These are phyloP conservation scores for Sander lucioperca DNA, from an alignment of 2,113 vertebrate genomes.

Conservation along the genomic window DNA sequence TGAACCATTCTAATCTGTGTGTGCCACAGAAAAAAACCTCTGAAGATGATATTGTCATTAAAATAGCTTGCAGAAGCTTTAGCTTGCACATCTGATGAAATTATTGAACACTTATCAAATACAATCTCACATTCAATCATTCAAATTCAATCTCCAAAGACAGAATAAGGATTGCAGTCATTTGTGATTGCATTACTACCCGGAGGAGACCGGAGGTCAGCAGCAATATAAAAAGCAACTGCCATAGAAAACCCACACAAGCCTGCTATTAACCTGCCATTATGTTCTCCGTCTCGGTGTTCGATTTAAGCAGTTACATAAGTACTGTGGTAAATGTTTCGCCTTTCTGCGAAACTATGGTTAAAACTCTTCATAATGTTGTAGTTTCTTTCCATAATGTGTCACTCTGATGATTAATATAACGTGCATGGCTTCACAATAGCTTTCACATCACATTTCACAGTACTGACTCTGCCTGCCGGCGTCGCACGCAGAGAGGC, in stretches of 20 bases:
- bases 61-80: slow-evolving; percentile 11
- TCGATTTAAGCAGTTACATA: slow-evolving; percentile 22
- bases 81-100: slow-evolving; percentile 7
- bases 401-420: slow-evolving; percentile 71
- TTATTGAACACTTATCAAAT: slow-evolving; percentile 40
- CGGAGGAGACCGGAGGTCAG: slow-evolving; percentile 23
- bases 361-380: slow-evolving; percentile 55
- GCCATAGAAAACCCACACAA: slow-evolving; percentile 20
- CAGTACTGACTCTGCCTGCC: slow-evolving; percentile 59
- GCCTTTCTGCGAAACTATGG: slow-evolving; percentile 9
- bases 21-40: background rate
- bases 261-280: slow-evolving; percentile 49
- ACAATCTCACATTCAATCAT: slow-evolving; percentile 39
- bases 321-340: slow-evolving; percentile 10
- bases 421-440: slow-evolving; percentile 65
- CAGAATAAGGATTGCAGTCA: slow-evolving; percentile 5
- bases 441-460: slow-evolving; percentile 75
- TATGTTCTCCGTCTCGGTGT: background rate
- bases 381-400: slow-evolving; percentile 54
- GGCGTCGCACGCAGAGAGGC: slow-evolving; percentile 37
- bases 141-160: slow-evolving; percentile 22
- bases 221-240: slow-evolving; percentile 34
- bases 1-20: background rate
- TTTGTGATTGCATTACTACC: slow-evolving; percentile 38
- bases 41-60: background rate